Base-by-base conservation (phyloP, 23 tunicate genomes). In the Styela clava region DNA sequence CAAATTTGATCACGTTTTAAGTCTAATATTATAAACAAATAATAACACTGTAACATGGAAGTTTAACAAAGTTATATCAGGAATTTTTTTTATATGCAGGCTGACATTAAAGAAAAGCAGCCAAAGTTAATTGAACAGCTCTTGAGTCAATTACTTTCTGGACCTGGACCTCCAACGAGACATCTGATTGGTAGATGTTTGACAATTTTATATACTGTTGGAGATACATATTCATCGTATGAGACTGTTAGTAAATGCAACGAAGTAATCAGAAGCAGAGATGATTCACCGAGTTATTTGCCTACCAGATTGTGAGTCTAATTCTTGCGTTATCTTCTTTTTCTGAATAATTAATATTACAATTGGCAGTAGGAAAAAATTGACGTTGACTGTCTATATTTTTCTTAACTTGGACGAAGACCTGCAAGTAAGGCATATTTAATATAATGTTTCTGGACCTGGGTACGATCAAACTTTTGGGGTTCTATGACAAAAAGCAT, bases 31-130 rank as follows among this genome's bases (percentile, higher is more conserved):
- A n/a, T n/a, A n/a, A n/a, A n/a, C n/a, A n/a, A n/a, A n/a, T n/a
- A n/a, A n/a, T n/a, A n/a, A n/a, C n/a, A n/a, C n/a, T n/a, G n/a
- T n/a, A n/a, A n/a, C n/a, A n/a, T n/a, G n/a, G n/a, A n/a, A n/a
- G n/a, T n/a, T n/a, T n/a, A n/a, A n/a, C n/a, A n/a, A n/a, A n/a
- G n/a, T n/a, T n/a, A n/a, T n/a, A n/a, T n/a, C n/a, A n/a, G n/a
- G n/a, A n/a, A n/a, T n/a, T n/a, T n/a, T n/a, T n/a, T n/a, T n/a
- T n/a, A n/a, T n/a, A 68, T 78, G n/a, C 82, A 93, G 98, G 78
- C 89, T 44, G 98, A 93, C 51, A 87, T 93, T 77, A 93, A 93
- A 81, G 89, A 87, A 71, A 93, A 93, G 76, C 98, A 93, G 74
- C 73, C 74, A 76, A 79, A 85, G 70, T 34, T 93, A 27, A 85